phyloP scores from a whole-genome alignment of 2,888 invertebrate genomes.

The Campopleginae sp. region DNA sequence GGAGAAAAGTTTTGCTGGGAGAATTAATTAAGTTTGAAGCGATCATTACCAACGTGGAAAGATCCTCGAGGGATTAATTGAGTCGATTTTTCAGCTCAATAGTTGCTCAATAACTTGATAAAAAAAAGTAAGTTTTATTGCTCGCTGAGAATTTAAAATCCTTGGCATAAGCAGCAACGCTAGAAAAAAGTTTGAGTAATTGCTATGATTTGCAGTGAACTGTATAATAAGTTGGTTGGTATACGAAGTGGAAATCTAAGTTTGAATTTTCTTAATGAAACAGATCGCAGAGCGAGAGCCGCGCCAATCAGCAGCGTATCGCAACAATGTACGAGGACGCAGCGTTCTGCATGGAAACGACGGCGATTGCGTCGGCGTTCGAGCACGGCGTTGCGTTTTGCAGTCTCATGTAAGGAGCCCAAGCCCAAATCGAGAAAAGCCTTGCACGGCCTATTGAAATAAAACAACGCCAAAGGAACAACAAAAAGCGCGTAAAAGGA shows the following conservation, averaged over 20 bases:
- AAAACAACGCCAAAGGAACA: constrained; percentile 2
- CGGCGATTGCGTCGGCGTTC: constrained; percentile 80
- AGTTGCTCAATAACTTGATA: too few relatives aligned
- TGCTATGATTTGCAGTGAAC: not conserved
- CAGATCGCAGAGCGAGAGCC: constrained; percentile 82
- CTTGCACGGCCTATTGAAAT: constrained; percentile 52
- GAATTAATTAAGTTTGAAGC: too few relatives aligned
- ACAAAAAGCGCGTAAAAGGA: constrained; percentile 26
- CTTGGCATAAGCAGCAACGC: too few relatives aligned
- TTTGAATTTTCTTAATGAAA: constrained; percentile 36
- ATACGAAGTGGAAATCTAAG: not conserved
- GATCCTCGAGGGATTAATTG: too few relatives aligned
- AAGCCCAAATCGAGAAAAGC: constrained; percentile 25
- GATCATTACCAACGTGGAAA: too few relatives aligned
- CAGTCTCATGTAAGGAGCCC: constrained; percentile 80
- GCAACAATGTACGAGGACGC: constrained; percentile 82
- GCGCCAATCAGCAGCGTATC: constrained; percentile 80
- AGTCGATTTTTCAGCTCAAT: too few relatives aligned
- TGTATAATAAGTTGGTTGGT: not conserved
- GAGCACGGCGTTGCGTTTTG: constrained; percentile 81
- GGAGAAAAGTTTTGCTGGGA: too few relatives aligned
- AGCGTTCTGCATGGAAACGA: constrained; percentile 83
- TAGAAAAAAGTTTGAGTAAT: not conserved
- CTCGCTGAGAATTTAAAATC: too few relatives aligned
- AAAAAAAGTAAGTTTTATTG: too few relatives aligned